These are phyloP conservation scores for Lutraria rhynchaena DNA, from an alignment of 1,140 invertebrate genomes.

Conservation along the genomic window DNA sequence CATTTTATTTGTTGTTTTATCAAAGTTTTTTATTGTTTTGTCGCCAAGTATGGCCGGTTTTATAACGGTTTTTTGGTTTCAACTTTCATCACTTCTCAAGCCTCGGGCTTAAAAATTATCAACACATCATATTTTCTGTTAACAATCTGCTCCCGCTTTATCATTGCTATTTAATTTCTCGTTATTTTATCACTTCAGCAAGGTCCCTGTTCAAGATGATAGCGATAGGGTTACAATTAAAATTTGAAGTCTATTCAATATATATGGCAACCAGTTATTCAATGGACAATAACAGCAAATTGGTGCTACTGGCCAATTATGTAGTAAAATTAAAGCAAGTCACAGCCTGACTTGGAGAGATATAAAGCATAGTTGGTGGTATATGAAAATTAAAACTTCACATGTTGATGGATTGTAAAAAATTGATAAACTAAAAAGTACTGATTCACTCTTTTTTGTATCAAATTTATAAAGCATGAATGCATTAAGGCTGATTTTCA, in stretches of 20 bases:
- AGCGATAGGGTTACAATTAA: slow-evolving; percentile 52
- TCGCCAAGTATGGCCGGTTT: background rate
- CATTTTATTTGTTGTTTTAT: too few relatives aligned
- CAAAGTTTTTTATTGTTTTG: background rate
- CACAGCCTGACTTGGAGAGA: background rate
- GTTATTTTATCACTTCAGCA: slow-evolving; percentile 53
- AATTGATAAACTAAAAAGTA: too few relatives aligned
- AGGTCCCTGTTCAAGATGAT: slow-evolving; percentile 45
- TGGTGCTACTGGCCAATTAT: slow-evolving; percentile 57
- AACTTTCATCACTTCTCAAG: slow-evolving; percentile 21
- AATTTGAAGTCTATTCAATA: slow-evolving; percentile 31
- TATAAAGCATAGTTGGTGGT: too few relatives aligned
- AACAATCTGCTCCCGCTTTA: slow-evolving; percentile 18
- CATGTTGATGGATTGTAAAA: too few relatives aligned
- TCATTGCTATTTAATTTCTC: slow-evolving; percentile 42
- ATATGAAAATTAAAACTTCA: too few relatives aligned
- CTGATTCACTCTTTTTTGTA: too few relatives aligned
- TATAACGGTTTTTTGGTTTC: background rate
- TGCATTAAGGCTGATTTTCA: too few relatives aligned
- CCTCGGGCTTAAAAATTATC: slow-evolving; percentile 40
- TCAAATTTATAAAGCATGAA: too few relatives aligned
- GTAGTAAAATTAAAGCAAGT: slow-evolving; percentile 32
- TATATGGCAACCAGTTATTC: slow-evolving; percentile 38
- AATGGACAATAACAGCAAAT: slow-evolving; percentile 53
- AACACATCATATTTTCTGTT: slow-evolving; percentile 26